Evolutionary conservation across 2,888 invertebrate species (phyloP).

Genomic region (Scelioninae gen. 2): DNA sequence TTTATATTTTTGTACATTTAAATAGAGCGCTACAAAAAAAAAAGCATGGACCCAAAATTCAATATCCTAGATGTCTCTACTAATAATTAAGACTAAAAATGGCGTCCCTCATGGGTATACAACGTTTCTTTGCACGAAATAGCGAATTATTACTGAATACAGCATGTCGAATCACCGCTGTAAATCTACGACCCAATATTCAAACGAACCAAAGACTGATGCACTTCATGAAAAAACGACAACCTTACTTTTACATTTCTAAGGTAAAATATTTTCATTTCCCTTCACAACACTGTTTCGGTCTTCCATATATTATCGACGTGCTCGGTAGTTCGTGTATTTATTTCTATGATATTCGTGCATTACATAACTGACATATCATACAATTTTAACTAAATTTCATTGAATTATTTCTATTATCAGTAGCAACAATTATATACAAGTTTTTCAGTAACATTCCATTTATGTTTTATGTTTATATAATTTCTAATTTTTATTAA

Average conservation of each 20-base stretch:
- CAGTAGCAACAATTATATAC: no score
- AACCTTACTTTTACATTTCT: slow-evolving; percentile 43
- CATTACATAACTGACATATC: slow-evolving; percentile 66
- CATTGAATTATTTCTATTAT: no score
- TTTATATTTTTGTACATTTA: no score
- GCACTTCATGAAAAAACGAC: slow-evolving; percentile 60
- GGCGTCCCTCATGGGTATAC: slow-evolving; percentile 71
- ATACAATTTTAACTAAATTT: no score
- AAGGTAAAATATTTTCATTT: slow-evolving; percentile 65
- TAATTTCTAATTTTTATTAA: no score
- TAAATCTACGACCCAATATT: slow-evolving; percentile 47
- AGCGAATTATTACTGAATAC: slow-evolving; percentile 67
- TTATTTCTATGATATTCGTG: slow-evolving; percentile 38
- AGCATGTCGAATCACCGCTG: slow-evolving; percentile 59
- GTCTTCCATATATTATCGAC: background rate
- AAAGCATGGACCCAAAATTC: background rate
- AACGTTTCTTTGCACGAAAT: slow-evolving; percentile 69
- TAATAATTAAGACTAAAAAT: slow-evolving; percentile 64
- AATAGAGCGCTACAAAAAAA: background rate
- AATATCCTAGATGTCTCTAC: slow-evolving; percentile 19
- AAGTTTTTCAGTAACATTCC: no score
- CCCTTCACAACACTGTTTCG: background rate
- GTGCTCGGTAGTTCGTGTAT: slow-evolving; percentile 15
- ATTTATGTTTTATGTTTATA: no score
- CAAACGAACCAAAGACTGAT: slow-evolving; percentile 62